A percentile compares a stretch with the other conserved stretches of the same genome.
Conservation (phyloP, 2,888 invertebrate genomes). For the Habroteleia sp. region DNA sequence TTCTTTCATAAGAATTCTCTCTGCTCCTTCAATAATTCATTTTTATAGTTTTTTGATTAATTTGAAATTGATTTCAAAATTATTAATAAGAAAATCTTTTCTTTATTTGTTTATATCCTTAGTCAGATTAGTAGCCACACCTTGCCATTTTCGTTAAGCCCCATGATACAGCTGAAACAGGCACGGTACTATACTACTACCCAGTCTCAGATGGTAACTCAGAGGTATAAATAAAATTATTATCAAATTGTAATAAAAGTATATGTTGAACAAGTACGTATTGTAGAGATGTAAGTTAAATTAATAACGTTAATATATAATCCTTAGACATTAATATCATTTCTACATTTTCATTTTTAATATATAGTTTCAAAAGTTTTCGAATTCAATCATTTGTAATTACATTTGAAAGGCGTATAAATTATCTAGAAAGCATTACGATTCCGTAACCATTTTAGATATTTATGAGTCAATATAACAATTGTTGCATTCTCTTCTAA, state of each 20-base stretch:
- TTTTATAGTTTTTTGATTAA: conserved; percentile 9
- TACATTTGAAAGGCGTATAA: no score
- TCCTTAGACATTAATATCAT: no score
- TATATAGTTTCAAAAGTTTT: no score
- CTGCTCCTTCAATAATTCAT: no score
- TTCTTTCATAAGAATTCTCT: no score
- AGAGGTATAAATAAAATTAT: conserved; percentile 46
- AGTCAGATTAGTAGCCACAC: conserved; percentile 50
- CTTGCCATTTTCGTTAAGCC: conserved; percentile 47
- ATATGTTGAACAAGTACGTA: conserved; percentile 22
- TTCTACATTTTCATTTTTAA: no score
- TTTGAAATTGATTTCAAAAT: conserved; percentile 17
- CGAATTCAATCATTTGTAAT: no score
- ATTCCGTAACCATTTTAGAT: no score
- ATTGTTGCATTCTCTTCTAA: no score
- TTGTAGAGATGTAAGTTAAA: conserved; percentile 14
- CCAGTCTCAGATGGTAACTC: conserved; percentile 31
- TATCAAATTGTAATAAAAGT: conserved; percentile 28
- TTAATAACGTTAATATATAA: no score
- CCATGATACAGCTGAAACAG: conserved; percentile 51
- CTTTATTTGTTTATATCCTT: conserved; percentile 42
- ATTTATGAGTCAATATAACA: no score
- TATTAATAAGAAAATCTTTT: conserved; percentile 41
- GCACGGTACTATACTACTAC: conserved; percentile 49
- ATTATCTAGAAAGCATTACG: no score